Evolutionary conservation across 2,113 vertebrate genomes (phyloP).

Genomic region (Apteryx owenii): DNA sequence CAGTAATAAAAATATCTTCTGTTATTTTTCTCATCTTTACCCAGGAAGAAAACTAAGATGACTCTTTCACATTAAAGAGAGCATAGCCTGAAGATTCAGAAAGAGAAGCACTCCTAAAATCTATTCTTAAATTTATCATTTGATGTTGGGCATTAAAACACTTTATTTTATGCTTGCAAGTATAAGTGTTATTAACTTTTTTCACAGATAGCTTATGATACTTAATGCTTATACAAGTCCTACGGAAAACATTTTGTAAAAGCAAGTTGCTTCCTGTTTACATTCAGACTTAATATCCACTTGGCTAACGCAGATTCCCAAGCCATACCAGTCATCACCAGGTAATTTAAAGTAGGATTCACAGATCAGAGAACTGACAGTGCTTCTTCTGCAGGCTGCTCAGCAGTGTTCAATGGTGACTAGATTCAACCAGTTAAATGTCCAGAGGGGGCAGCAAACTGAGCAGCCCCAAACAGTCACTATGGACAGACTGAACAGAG

Average conservation of each 20-base stretch:
- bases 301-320: background rate
- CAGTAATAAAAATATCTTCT: background rate
- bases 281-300: background rate
- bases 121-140: background rate
- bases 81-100: background rate
- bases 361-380: background rate
- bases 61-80: background rate
- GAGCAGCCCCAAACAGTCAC: background rate
- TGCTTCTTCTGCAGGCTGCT: background rate
- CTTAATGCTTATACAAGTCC: background rate
- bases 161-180: background rate
- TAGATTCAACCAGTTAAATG: background rate
- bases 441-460: constrained; percentile 6
- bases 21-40: background rate
- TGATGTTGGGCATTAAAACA: background rate
- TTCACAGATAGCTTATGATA: background rate
- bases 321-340: background rate
- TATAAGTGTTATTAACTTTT: background rate
- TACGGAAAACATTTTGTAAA: background rate
- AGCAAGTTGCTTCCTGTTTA: background rate
- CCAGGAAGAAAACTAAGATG: background rate
- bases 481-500: background rate
- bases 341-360: background rate
- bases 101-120: background rate
- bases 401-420: rapidly evolving